Conservation (phyloP, 2,797 vertebrate genomes). For the Diplodus puntazzo region DNA sequence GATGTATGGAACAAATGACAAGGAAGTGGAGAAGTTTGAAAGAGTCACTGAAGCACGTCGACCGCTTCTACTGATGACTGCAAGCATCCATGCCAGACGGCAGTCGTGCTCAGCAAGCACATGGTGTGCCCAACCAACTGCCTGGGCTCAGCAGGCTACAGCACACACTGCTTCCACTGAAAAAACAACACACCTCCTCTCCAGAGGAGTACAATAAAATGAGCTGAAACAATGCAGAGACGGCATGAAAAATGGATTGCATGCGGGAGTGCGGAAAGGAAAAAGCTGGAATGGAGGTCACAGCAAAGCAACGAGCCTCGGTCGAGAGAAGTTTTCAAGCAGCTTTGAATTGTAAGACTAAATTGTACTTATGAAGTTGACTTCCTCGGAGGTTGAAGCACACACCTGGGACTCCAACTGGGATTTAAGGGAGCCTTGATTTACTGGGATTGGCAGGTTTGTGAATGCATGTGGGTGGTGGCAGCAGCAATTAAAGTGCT, state of each 20-base stretch:
- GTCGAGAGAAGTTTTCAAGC: conserved; percentile 44
- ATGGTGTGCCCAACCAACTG: conserved; percentile 63
- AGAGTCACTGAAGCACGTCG: conserved; percentile 42
- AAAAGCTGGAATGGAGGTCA: conserved; percentile 54
- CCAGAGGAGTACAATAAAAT: conserved; percentile 55
- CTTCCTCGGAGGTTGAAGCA: neutral
- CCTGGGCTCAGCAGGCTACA: conserved; percentile 60
- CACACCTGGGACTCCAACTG: conserved; percentile 29
- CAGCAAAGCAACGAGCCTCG: conserved; percentile 29
- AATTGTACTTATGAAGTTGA: conserved; percentile 38
- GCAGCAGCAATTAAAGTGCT: conserved; percentile 20
- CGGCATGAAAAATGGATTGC: conserved; percentile 61
- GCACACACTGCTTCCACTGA: conserved; percentile 43
- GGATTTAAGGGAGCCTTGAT: conserved; percentile 44
- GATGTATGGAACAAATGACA: conserved; percentile 19
- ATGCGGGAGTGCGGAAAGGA: conserved; percentile 33
- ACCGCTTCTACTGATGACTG: conserved; percentile 36
- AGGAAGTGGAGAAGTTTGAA: conserved; percentile 39
- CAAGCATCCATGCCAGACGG: conserved; percentile 55
- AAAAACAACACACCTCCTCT: conserved; percentile 44
- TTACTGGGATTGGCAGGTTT: conserved; percentile 28
- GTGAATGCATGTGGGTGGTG: conserved; percentile 31
- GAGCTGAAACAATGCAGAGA: conserved; percentile 60
- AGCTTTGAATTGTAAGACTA: conserved; percentile 20
- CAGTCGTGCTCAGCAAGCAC: conserved; percentile 64